A percentile compares a stretch with the other conserved stretches of the same genome.
Conservation (phyloP, 2,888 invertebrate species). For the Noctua pronuba region DNA sequence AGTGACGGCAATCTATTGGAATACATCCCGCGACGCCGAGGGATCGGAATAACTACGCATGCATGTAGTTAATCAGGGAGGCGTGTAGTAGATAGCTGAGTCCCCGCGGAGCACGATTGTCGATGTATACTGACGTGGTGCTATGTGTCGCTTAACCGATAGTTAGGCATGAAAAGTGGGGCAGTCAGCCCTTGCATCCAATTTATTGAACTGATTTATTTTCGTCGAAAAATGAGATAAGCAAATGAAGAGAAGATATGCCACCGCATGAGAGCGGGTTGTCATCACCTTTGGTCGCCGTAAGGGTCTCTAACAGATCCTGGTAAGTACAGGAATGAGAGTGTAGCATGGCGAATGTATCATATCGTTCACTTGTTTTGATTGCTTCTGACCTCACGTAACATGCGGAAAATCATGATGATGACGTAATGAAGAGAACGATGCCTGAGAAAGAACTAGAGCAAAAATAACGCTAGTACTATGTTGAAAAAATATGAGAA, state of each 20-base stretch:
- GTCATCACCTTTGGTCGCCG: not conserved
- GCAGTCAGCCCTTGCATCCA: not conserved
- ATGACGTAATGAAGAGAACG: not conserved
- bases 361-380: not conserved
- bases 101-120: conserved; percentile 41
- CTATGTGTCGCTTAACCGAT: conserved; percentile 19
- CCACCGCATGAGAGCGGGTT: not conserved
- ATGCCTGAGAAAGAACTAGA: not conserved
- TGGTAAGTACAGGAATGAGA: no score
- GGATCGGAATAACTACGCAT: conserved; percentile 49
- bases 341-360: not conserved
- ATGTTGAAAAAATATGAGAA: not conserved
- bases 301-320: not conserved
- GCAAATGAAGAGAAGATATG: not conserved
- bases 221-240: not conserved
- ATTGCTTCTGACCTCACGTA: not conserved
- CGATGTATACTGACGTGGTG: conserved; percentile 38
- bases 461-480: not conserved
- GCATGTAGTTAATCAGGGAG: conserved; percentile 59
- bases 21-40: conserved; percentile 31
- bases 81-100: conserved; percentile 48
- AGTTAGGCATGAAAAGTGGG: conserved; percentile 22
- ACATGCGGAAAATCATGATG: not conserved
- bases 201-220: not conserved
- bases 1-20: conserved; percentile 36